phyloP scores from a whole-genome alignment of 2,113 vertebrate species.

The Trichomycterus rosablanca region DNA sequence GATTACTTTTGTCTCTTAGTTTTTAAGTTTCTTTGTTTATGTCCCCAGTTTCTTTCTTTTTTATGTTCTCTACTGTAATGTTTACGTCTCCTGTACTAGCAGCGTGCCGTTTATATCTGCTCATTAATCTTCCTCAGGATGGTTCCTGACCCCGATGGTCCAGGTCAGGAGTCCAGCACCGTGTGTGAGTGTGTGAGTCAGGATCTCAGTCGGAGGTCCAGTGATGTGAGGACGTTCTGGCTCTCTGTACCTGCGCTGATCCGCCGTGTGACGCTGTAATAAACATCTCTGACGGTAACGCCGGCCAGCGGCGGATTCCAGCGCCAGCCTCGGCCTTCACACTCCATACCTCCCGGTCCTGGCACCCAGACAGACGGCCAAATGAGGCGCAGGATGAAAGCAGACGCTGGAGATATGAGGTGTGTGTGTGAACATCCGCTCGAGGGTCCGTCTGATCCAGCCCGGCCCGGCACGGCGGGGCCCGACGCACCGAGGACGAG shows the following conservation, averaged over 20 bases:
- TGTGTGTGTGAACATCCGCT: neutral
- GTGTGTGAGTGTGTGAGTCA: neutral
- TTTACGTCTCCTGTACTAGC: too few relatives aligned
- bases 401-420: conserved; percentile 2
- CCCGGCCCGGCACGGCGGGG: neutral
- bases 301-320: neutral
- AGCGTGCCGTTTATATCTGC: too few relatives aligned
- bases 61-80: too few relatives aligned
- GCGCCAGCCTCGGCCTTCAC: conserved; percentile 10
- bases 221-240: conserved; percentile 6
- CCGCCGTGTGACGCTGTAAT: neutral
- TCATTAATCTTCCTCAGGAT: too few relatives aligned
- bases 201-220: neutral
- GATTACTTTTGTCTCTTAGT: too few relatives aligned
- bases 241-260: neutral
- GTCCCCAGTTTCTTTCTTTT: too few relatives aligned
- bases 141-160: too few relatives aligned
- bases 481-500: neutral
- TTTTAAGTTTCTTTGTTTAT: too few relatives aligned
- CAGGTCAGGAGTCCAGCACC: too few relatives aligned
- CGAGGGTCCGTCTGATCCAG: neutral
- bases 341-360: neutral
- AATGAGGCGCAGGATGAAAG: conserved; percentile 17
- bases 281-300: conserved; percentile 13
- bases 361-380: neutral